Conservation (phyloP, 2,113 vertebrate genomes). For the Parotia lawesii region DNA sequence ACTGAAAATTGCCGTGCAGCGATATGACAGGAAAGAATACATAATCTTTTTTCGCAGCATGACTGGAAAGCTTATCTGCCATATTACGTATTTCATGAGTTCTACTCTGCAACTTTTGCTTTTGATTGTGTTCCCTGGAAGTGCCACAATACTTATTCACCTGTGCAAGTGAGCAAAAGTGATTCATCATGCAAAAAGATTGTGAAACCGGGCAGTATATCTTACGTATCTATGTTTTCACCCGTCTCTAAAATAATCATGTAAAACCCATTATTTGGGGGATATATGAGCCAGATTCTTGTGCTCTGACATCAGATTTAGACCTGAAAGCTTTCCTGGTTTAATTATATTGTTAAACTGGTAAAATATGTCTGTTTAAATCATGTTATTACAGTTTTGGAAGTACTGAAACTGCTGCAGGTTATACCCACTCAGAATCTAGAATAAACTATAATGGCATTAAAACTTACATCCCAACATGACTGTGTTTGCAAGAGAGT, state of each 20-base stretch:
- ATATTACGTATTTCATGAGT: not conserved
- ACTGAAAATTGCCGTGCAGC: not conserved
- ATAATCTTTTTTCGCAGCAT: not conserved
- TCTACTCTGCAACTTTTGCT: slow-evolving; percentile 1
- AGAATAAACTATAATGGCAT: not conserved
- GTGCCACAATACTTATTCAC: not conserved
- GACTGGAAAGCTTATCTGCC: slow-evolving; percentile 25
- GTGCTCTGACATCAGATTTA: slow-evolving; percentile 25
- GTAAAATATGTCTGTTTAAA: slow-evolving; percentile 1
- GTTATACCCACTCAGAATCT: not conserved
- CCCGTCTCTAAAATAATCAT: not conserved
- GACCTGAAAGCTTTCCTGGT: not conserved
- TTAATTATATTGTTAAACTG: slow-evolving; percentile 25
- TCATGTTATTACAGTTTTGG: not conserved
- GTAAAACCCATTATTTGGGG: not conserved
- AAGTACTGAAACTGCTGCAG: slow-evolving; percentile 6
- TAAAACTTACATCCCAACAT: not conserved
- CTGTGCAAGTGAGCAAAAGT: not conserved
- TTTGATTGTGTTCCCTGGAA: not conserved
- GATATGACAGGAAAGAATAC: slow-evolving; percentile 17
- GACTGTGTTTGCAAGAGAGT: not conserved
- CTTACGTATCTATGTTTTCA: slow-evolving; percentile 1
- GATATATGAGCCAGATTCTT: slow-evolving; percentile 14
- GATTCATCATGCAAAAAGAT: not conserved
- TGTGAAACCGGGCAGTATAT: slow-evolving; percentile 11